Evolutionary conservation across 1,140 invertebrate genomes (phyloP), one percentile per base, ranked within the genome.

Genomic region (Ceratosolen fusciceps): DNA sequence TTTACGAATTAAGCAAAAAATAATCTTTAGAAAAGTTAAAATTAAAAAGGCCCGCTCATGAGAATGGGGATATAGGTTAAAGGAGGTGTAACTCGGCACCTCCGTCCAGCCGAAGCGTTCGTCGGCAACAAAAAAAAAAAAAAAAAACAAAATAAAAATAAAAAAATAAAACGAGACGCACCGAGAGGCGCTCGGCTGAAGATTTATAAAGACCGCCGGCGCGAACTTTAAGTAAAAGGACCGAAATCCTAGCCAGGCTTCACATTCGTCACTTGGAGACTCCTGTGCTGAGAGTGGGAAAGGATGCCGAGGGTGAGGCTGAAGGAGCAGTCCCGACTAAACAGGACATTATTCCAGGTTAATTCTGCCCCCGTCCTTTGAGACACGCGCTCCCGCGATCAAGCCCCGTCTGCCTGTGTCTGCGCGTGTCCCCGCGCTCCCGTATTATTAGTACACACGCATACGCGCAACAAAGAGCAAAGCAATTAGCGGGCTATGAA

Each of bases 21-120:
- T 37, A 7, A 37, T 81, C 12, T 49, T 75, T 39, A 72, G 77
- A 81, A 84, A 81, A 81, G 72, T 74, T 58, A 80, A 49, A 83
- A 31, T 16, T 34, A 21, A 37, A 65, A 37, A 37, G n/a, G 56
- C n/a, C 56, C 19, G 14, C 24, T 24, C 56, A 21, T 54, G 7
- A 56, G 47, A 60, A 74, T 74, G 31, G 9, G 31, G 9, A 4
- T n/a, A 21, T 14, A 19, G 3, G 29, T 49, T 14, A 56, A 67
- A 77, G 52, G 24, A 77, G 52, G 24, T 65, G 68, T 72, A 78
- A 77, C 54, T 24, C 34, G 52, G 75, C 29, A 78, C 68, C 31
- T 72, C 37, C 31, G 54, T 58, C 8, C 34, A 29, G 56, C 24
- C 24, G 3, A 7, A 21, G 26, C 34, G n/a, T 58, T 58, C 19